Evolutionary conservation across 2,113 vertebrate species (phyloP).

Genomic region (Gracilinanus agilis): DNA sequence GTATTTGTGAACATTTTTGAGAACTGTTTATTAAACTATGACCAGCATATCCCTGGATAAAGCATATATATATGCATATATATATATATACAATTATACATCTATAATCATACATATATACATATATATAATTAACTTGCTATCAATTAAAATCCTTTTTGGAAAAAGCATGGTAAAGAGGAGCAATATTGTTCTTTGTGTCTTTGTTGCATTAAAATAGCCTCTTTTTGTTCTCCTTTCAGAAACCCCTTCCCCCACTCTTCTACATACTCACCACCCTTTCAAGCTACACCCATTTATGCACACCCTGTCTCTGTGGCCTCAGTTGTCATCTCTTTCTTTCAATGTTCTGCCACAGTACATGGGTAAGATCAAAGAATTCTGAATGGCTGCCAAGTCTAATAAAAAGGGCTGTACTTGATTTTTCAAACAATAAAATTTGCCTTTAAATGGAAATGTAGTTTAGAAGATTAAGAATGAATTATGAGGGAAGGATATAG

Average conservation of each 20-base stretch:
- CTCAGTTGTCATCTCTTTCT: neutral
- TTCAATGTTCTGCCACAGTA: slow-evolving; percentile 1
- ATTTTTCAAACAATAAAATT: neutral
- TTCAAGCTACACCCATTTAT: neutral
- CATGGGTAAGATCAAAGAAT: neutral
- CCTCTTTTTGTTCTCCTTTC: neutral
- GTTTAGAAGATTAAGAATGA: neutral
- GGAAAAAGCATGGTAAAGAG: neutral
- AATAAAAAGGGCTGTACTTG: neutral
- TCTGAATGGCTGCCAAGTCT: neutral
- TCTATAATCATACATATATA: too few relatives aligned
- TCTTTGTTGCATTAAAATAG: neutral
- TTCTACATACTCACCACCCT: neutral
- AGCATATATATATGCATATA: too few relatives aligned
- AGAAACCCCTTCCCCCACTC: neutral
- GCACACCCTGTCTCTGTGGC: neutral
- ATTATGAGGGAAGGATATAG: neutral
- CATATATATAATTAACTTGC: neutral
- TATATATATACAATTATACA: too few relatives aligned
- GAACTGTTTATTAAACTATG: neutral
- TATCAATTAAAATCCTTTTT: neutral
- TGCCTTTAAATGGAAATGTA: neutral
- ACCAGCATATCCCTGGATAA: neutral
- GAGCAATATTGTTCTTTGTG: neutral
- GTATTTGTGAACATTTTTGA: neutral